Evolutionary conservation across 1,140 invertebrate genomes (phyloP), one percentile per base, ranked within the genome.

Genomic region (Cydia splendana): DNA sequence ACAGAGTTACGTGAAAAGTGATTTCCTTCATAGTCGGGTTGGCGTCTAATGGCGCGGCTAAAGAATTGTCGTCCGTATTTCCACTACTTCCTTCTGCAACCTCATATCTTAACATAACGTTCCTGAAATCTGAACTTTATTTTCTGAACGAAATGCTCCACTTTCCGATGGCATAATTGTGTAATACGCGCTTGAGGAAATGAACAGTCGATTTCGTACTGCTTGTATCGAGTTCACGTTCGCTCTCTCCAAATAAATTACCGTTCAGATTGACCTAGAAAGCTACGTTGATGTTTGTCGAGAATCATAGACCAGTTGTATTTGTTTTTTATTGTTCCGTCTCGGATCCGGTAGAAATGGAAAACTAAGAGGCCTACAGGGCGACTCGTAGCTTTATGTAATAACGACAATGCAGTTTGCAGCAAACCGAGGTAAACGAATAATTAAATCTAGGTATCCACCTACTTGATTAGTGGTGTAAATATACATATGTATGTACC

Each of bases 211-310:
- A 62, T 62, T 51, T 53, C 76, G 67, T 77, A 57, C 51, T 77
- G 77, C 81, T 80, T 78, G 81, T 85, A 88, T 86, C 80, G 81
- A 85, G 83, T 87, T 84, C 80, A 83, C 80, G 82, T 76, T 82
- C 78, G 79, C 81, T 85, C 82, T 82, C 83, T 80, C 82, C 84
- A 88, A 87, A 87, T 87, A 86, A 88, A 89, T 87, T 88, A 85
- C 83, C 81, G 80, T 67, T 79, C 79, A 84, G 84, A 89, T 89
- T 89, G 87, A 88, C 87, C 87, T 75, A 88, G 83, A 89, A 87
- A 87, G 81, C 81, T 87, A 18, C 67, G 67, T 18, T 71, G 67
- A 71, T 71, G 67, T 71, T 71, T 71, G 67, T 42, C 67, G 67
- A 71, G 67, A 71, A 71, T 71, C 67, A 71, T 71, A 71, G 67